Percentiles rank a stretch among this genome's conserved stretches.
phyloP scores from a whole-genome alignment of 1,140 invertebrate species.

The Colletes latitarsis region DNA sequence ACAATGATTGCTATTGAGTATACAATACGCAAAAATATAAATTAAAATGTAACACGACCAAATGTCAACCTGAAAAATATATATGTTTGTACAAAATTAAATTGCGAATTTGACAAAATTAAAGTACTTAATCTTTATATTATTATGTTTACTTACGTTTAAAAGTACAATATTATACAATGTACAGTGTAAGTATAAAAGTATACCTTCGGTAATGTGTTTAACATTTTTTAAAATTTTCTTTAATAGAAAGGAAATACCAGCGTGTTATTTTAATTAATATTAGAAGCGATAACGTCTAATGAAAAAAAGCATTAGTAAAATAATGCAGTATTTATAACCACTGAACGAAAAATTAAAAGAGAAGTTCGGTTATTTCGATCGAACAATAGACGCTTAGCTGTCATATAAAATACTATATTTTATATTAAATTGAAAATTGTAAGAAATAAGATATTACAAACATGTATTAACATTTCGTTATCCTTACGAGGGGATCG shows the following conservation, averaged over 20 bases:
- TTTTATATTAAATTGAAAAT: not conserved
- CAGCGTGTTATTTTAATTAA: not conserved
- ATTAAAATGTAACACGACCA: not conserved
- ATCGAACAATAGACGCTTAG: no score
- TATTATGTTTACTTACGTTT: not conserved
- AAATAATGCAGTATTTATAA: not conserved
- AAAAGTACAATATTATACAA: not conserved
- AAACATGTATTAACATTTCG: not conserved
- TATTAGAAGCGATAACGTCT: not conserved
- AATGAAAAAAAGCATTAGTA: not conserved
- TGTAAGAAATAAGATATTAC: conserved; percentile 1
- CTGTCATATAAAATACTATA: not conserved
- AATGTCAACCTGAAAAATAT: no score
- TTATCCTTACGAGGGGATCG: not conserved
- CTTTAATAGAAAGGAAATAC: not conserved
- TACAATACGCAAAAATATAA: not conserved
- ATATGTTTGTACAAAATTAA: not conserved
- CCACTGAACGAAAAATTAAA: not conserved
- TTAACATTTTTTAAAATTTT: not conserved
- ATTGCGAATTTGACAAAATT: not conserved
- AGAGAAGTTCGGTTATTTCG: no score
- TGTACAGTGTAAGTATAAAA: not conserved
- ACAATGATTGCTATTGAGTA: not conserved
- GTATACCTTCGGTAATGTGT: not conserved
- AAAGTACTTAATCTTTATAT: not conserved